Percentiles rank a stretch among this genome's conserved stretches.
These are phyloP conservation scores for Phaenicophaeus curvirostris DNA, from an alignment of 2,797 vertebrate species.

Conservation along the genomic window DNA sequence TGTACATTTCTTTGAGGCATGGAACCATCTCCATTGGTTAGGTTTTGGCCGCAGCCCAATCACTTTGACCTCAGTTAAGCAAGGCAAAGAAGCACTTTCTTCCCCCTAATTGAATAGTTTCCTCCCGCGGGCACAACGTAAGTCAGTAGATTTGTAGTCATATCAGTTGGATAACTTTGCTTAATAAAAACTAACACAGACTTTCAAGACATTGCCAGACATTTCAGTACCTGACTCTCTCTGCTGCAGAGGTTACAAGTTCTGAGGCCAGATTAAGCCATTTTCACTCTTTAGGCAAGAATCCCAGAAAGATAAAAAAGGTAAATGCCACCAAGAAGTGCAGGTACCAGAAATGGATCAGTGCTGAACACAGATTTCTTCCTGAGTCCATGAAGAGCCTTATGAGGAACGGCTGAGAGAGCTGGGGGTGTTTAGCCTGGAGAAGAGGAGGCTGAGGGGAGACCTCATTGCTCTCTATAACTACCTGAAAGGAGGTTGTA, in stretches of 20 bases:
- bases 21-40: neutral
- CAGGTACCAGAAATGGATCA: neutral
- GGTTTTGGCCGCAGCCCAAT: neutral
- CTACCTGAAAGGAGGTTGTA: no score
- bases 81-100: slow-evolving; percentile 1
- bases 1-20: neutral
- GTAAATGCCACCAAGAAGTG: neutral
- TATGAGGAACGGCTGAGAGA: no score
- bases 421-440: no score
- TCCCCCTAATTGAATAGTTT: neutral
- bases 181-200: slow-evolving; percentile 1
- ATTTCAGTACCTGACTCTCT: neutral
- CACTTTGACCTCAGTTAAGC: slow-evolving; percentile 4
- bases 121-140: neutral
- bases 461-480: no score
- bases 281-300: neutral
- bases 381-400: slow-evolving; percentile 30
- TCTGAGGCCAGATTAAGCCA: neutral
- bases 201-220: neutral
- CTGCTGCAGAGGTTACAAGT: neutral
- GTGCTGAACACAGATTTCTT: slow-evolving; percentile 21
- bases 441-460: no score
- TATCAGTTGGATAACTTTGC: neutral
- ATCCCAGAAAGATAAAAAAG: neutral
- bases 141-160: neutral